Percentiles rank a stretch among this genome's conserved stretches.
Evolutionary conservation across 2,797 vertebrate genomes (phyloP).

Genomic region (Poecilia picta): DNA sequence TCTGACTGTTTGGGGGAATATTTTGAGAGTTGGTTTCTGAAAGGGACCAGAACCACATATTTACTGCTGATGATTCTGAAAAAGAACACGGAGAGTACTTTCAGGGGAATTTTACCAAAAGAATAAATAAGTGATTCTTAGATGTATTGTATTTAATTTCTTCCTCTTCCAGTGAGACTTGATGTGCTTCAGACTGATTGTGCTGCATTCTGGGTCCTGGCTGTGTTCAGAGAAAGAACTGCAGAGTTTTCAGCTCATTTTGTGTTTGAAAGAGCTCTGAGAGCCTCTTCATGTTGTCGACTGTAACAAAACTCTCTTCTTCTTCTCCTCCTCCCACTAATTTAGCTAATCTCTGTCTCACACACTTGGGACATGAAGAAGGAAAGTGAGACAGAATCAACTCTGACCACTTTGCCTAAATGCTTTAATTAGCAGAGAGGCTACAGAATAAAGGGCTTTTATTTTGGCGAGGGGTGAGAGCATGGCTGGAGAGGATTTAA

Average conservation of each 20-base stretch:
- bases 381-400: constrained; percentile 8
- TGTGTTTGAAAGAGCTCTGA: constrained; percentile 18
- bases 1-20: neutral
- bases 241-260: constrained; percentile 1
- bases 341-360: constrained; percentile 5
- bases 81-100: neutral
- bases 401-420: constrained; percentile 11
- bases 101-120: neutral
- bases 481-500: constrained; percentile 49
- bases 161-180: neutral
- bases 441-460: constrained; percentile 46
- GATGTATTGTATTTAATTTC: neutral
- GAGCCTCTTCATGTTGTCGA: constrained; percentile 12
- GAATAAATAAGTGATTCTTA: neutral
- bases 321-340: neutral
- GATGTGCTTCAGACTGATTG: neutral
- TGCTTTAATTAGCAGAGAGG: constrained; percentile 53
- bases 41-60: neutral
- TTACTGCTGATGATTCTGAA: neutral
- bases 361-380: constrained; percentile 4
- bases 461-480: constrained; percentile 61
- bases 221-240: neutral
- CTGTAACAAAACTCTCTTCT: constrained; percentile 6
- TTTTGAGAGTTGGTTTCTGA: neutral
- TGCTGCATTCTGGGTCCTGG: neutral